Conservation (phyloP, 2,797 vertebrate genomes). For the Zenarchopterus dispar region DNA sequence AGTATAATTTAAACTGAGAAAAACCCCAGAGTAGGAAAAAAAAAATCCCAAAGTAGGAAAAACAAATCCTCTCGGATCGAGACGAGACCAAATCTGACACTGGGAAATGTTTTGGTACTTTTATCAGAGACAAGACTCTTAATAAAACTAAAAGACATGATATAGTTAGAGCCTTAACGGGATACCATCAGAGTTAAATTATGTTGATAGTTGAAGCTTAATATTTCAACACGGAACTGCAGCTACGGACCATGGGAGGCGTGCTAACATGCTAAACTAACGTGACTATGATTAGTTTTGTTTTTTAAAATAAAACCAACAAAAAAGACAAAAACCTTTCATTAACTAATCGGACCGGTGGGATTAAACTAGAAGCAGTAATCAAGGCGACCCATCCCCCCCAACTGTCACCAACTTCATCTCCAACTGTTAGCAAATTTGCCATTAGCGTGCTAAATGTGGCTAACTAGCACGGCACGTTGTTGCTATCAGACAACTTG, state of each 20-base stretch:
- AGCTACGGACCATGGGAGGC: too few relatives aligned
- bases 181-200: too few relatives aligned
- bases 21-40: neutral
- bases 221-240: too few relatives aligned
- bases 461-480: slow-evolving; percentile 53
- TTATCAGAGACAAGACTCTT: too few relatives aligned
- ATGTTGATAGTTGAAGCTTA: too few relatives aligned
- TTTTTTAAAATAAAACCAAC: neutral
- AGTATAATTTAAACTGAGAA: neutral
- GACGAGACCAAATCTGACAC: too few relatives aligned
- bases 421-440: slow-evolving; percentile 52
- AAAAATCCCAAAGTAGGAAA: neutral
- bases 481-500: slow-evolving; percentile 2
- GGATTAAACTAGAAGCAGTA: slow-evolving; percentile 25
- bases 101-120: too few relatives aligned
- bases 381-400: slow-evolving; percentile 50
- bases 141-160: too few relatives aligned
- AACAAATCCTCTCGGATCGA: neutral
- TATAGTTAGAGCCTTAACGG: too few relatives aligned
- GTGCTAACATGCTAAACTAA: too few relatives aligned
- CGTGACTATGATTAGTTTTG: too few relatives aligned
- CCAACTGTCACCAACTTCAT: slow-evolving; percentile 41
- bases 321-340: neutral
- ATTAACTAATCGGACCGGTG: neutral
- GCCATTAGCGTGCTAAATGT: slow-evolving; percentile 60